A percentile compares a stretch with the other conserved stretches of the same genome.
Evolutionary conservation across 2,797 vertebrate species (phyloP).

Genomic region (Falco biarmicus): DNA sequence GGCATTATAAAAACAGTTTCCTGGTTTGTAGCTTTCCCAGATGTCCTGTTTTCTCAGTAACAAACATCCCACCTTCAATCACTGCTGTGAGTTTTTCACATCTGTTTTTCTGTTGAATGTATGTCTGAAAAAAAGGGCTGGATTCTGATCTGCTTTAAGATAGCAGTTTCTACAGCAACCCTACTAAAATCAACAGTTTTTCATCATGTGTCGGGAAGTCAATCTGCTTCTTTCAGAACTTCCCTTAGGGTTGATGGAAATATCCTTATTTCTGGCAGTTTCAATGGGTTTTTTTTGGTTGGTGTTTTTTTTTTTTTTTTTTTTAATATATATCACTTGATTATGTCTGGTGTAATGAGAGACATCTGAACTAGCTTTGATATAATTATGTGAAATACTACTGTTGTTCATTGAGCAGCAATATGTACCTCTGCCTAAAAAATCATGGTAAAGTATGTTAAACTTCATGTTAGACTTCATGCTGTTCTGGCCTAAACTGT

Average conservation of each 20-base stretch:
- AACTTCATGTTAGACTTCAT: background rate
- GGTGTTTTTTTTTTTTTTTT: too few species aligned
- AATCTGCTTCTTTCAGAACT: background rate
- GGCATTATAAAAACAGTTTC: background rate
- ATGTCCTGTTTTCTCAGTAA: background rate
- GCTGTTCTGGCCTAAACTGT: background rate
- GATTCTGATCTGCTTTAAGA: background rate
- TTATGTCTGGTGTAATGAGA: background rate
- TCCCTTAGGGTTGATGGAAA: background rate
- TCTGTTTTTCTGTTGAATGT: background rate
- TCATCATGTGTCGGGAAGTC: background rate
- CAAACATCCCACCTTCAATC: background rate
- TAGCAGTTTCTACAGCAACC: background rate
- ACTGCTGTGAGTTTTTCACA: background rate
- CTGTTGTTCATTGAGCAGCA: background rate
- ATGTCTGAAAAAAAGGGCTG: background rate
- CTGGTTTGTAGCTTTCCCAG: background rate
- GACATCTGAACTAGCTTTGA: background rate
- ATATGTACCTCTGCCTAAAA: background rate
- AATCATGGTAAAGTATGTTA: background rate
- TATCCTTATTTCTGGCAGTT: background rate
- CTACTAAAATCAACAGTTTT: background rate
- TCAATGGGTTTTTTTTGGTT: too few species aligned
- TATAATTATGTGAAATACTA: background rate
- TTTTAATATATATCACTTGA: background rate